These are phyloP conservation scores for Parauchenoglanis ngamensis DNA, from an alignment of 2,797 vertebrate genomes.

Conservation along the genomic window DNA sequence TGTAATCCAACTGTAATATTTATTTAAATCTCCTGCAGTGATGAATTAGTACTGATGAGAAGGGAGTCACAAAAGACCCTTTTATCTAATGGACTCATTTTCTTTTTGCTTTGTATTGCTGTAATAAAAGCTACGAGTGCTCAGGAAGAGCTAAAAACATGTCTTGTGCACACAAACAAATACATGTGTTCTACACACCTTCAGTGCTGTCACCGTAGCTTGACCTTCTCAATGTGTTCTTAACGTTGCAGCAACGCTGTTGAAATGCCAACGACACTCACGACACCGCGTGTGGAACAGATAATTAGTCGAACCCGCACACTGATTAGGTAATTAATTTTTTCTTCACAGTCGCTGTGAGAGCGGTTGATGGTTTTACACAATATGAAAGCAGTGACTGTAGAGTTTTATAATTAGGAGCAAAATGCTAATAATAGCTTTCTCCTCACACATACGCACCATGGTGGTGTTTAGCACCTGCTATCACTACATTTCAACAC, in stretches of 20 bases:
- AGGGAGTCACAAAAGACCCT: background rate
- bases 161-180: background rate
- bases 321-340: constrained; percentile 19
- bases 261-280: constrained; percentile 45
- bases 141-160: background rate
- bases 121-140: background rate
- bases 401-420: constrained; percentile 17
- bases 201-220: constrained; percentile 14
- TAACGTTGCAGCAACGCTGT: constrained; percentile 34
- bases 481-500: background rate
- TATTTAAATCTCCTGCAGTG: background rate
- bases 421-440: background rate
- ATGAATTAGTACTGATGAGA: background rate
- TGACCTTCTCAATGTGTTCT: constrained; percentile 53
- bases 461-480: constrained; percentile 2
- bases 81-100: background rate
- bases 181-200: background rate
- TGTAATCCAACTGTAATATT: background rate
- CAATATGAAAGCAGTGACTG: constrained; percentile 2
- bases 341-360: background rate
- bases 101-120: background rate
- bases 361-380: background rate
- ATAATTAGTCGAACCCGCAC: constrained; percentile 22
- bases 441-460: background rate
- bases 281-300: constrained; percentile 27